These are phyloP conservation scores for Cervus canadensis DNA, from an alignment of 2,113 vertebrate species.

Conservation along the genomic window DNA sequence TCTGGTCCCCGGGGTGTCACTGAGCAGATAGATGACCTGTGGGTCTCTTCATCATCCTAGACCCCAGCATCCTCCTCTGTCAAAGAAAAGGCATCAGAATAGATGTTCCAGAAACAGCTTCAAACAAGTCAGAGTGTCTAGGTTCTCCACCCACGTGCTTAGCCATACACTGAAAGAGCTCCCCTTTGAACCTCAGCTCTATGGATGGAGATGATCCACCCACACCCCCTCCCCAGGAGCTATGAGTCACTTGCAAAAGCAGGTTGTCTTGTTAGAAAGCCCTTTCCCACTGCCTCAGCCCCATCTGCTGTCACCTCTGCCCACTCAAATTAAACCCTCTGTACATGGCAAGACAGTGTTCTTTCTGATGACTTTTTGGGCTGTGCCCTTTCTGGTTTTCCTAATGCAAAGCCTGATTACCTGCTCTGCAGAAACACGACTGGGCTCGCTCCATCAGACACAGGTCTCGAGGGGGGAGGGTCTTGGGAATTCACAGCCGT, in stretches of 20 bases:
- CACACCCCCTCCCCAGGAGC: background rate
- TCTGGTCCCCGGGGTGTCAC: background rate
- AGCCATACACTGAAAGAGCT: background rate
- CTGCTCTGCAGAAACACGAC: background rate
- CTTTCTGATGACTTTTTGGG: background rate
- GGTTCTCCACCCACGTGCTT: background rate
- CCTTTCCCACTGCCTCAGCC: background rate
- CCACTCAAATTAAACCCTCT: conserved; percentile 6
- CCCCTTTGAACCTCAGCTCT: background rate
- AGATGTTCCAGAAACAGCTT: background rate
- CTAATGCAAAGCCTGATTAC: background rate
- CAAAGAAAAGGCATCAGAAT: background rate
- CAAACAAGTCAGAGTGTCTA: background rate
- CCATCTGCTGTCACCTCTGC: conserved; percentile 13
- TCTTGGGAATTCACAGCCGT: background rate
- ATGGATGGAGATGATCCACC: accelerated
- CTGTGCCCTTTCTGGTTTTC: background rate
- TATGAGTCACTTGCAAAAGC: background rate
- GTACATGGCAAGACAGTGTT: background rate
- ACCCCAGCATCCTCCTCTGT: background rate
- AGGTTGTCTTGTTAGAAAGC: background rate
- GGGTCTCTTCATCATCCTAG: background rate
- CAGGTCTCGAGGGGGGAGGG: accelerated
- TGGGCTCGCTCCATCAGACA: background rate
- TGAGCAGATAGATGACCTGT: background rate